phyloP scores from a whole-genome alignment of 1,140 invertebrate species.

The Adoxophyes honmai region DNA sequence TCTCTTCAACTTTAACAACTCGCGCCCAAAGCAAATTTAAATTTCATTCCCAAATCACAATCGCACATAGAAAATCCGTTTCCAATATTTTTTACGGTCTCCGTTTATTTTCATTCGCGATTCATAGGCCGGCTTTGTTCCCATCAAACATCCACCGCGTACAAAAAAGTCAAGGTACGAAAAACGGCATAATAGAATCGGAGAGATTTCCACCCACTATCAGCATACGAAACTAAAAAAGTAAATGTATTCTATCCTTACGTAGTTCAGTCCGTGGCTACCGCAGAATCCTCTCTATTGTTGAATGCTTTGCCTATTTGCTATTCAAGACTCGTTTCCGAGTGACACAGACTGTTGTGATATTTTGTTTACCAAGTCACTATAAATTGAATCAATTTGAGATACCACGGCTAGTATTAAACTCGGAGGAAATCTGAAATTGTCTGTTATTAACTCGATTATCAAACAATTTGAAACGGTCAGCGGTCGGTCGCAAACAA shows the following conservation, averaged over 20 bases:
- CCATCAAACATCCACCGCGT: not conserved
- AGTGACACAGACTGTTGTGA: slow-evolving; percentile 1
- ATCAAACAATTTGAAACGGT: no score
- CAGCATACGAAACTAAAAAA: slow-evolving; percentile 10
- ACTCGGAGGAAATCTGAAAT: no score
- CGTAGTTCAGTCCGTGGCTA: slow-evolving; percentile 1
- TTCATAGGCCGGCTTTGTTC: no score
- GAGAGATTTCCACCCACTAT: slow-evolving; percentile 10
- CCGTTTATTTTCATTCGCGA: no score
- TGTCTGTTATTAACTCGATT: no score
- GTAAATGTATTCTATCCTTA: slow-evolving; percentile 9
- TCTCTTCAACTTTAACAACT: no score
- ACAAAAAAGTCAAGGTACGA: slow-evolving; percentile 2
- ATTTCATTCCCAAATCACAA: no score
- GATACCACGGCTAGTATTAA: no score
- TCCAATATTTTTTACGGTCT: no score
- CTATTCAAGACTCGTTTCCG: not conserved
- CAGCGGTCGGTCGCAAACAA: no score
- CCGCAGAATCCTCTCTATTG: slow-evolving; percentile 1
- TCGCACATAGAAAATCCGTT: no score
- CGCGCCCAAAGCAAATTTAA: no score
- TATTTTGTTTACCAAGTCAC: not conserved
- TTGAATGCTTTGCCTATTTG: not conserved
- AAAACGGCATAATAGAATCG: slow-evolving; percentile 9
- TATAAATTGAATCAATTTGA: not conserved